phyloP scores from a whole-genome alignment of 2,888 invertebrate genomes.

The Margaritifera margaritifera region DNA sequence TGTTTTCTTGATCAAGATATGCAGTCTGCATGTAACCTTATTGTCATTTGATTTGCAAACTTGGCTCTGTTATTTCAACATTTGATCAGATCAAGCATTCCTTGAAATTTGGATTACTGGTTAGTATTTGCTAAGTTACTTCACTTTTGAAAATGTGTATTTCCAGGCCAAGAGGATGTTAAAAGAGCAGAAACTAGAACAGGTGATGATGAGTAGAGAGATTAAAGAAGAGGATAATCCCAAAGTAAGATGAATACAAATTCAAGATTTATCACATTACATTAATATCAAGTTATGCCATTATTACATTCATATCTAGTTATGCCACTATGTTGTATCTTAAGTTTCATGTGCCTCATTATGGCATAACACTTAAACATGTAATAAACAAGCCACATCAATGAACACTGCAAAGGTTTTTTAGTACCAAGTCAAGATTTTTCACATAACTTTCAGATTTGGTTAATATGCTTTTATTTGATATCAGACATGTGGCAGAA shows the following conservation, averaged over 20 bases:
- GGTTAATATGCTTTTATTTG: too few species aligned
- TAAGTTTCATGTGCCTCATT: too few species aligned
- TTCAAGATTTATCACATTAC: too few species aligned
- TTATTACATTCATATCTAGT: too few species aligned
- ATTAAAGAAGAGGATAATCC: constrained; percentile 40
- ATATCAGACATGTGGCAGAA: too few species aligned
- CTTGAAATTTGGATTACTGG: background rate
- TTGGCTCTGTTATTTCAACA: background rate
- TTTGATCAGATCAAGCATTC: background rate
- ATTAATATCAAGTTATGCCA: too few species aligned
- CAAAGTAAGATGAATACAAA: constrained; percentile 11
- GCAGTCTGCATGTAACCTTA: background rate
- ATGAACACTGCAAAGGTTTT: too few species aligned
- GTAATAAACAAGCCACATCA: too few species aligned
- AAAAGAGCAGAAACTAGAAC: constrained; percentile 86
- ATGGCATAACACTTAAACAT: too few species aligned
- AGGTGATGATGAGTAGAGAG: constrained; percentile 54
- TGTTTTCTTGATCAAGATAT: background rate
- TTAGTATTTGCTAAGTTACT: constrained; percentile 3
- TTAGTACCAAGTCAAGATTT: too few species aligned
- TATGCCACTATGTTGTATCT: too few species aligned
- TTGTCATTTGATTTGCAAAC: background rate
- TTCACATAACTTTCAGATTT: too few species aligned
- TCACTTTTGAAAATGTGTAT: constrained; percentile 10
- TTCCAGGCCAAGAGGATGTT: constrained; percentile 86